Percentiles rank a stretch among this genome's conserved stretches.
Conservation (phyloP, 92 coral and sea anemone genomes). For the Pocillopora grandis region DNA sequence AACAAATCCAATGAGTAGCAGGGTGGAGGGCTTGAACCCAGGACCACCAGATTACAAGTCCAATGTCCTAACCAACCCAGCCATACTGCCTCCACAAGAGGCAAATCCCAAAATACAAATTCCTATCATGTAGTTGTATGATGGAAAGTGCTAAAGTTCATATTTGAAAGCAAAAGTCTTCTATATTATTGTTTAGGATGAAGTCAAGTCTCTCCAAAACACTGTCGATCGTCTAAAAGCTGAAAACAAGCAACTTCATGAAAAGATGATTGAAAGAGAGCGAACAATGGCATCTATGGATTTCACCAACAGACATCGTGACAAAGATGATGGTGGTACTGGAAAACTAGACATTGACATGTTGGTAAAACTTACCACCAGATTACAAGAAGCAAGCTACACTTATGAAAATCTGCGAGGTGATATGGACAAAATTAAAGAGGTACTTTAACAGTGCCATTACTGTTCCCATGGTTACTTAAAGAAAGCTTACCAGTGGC, state of each 20-base stretch:
- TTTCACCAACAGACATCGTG: slow-evolving; percentile 55
- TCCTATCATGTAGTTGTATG: too few species aligned
- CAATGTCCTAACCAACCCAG: too few species aligned
- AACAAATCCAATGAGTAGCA: too few species aligned
- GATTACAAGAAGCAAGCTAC: slow-evolving; percentile 92
- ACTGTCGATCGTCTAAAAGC: slow-evolving; percentile 76
- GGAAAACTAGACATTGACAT: slow-evolving; percentile 75
- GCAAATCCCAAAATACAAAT: too few species aligned
- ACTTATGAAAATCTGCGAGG: slow-evolving; percentile 82
- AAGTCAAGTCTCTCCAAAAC: slow-evolving; percentile 66
- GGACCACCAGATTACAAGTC: too few species aligned
- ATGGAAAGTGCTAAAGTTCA: too few species aligned
- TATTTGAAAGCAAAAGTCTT: too few species aligned
- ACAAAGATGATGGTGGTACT: slow-evolving; percentile 49
- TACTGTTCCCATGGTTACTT: background rate
- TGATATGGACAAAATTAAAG: slow-evolving; percentile 84
- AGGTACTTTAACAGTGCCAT: slow-evolving; percentile 50
- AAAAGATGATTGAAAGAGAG: slow-evolving; percentile 80
- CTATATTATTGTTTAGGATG: slow-evolving; percentile 54
- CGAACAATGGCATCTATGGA: slow-evolving; percentile 81
- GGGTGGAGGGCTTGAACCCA: too few species aligned
- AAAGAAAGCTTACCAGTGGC: background rate
- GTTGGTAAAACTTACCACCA: slow-evolving; percentile 83
- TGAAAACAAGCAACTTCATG: slow-evolving; percentile 85
- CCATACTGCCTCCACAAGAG: too few species aligned